Base-by-base conservation (phyloP, 2,113 vertebrate species). In the Pseudopodoces humilis region DNA sequence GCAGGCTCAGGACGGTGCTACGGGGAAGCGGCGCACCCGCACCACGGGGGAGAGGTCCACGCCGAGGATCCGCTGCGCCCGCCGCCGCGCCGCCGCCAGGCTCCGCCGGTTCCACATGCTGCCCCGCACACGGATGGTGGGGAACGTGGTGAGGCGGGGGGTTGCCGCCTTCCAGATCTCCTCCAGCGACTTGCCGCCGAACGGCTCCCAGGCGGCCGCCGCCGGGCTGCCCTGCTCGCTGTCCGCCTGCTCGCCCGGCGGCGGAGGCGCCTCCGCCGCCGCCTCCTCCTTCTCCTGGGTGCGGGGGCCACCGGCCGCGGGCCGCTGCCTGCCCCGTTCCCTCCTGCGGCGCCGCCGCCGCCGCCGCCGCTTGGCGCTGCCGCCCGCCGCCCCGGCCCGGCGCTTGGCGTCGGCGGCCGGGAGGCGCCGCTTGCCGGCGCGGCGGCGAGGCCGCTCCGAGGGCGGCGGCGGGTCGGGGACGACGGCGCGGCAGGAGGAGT, bases 1-100 rank as follows among this genome's bases (percentile, higher is more conserved):
- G 6, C 47, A 6, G 41, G 39, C 84, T 97, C 96, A 98, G 44
- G 95, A 96, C 33, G 91, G 81, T 17, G 95, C 78, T 77, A 97
- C 79, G 9, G 97, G 98, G 77, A 98, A 96, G 91, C 98, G 98
- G 68, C 97, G 96, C 63, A 98, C 88, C 93, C 94, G 94, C 94
- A 98, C 98, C 90, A 98, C 97, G 14, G 98, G 98, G 22, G 96
- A 95, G 94, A 98, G 94, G 91, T 98, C 95, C 77, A 98, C 98
- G 22, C 88, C 95, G 71, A 98, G 95, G 70, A 98, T 96, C 78
- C 97, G 96, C 95, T 96, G 97, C 10, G 98, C 98, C 4, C 44
- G 90, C 12, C 87, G 97, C 63, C 97, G 97, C 52, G 91, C 96
- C 64, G 97, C 97, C 70, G 77, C 97, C 95, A 98, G 76, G 86